Evolutionary conservation across 2,113 vertebrate species (phyloP).

Genomic region (Lophochroa leadbeateri): DNA sequence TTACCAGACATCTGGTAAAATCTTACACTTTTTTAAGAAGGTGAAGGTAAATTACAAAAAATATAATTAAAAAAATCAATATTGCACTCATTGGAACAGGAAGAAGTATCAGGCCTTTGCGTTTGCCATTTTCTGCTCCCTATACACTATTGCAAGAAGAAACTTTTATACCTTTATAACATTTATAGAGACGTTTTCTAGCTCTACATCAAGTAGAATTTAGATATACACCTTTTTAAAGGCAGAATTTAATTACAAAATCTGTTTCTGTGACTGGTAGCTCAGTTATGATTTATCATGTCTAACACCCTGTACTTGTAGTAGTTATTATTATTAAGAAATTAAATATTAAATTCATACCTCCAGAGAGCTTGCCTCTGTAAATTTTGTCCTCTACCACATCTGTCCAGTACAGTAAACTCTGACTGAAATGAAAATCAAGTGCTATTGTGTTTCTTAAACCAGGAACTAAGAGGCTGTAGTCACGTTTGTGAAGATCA

Average conservation of each 20-base stretch:
- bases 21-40: neutral
- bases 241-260: neutral
- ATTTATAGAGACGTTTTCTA: neutral
- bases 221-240: accelerated
- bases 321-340: neutral
- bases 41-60: neutral
- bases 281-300: accelerated
- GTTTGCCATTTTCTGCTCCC: neutral
- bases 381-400: conserved; percentile 99
- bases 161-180: neutral
- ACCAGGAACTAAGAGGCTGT: conserved; percentile 94
- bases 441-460: conserved; percentile 96
- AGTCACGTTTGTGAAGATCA: conserved; percentile 97
- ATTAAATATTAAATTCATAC: conserved; percentile 69
- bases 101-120: neutral
- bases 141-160: neutral
- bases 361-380: conserved; percentile 92
- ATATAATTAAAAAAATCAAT: neutral
- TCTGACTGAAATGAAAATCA: conserved; percentile 96
- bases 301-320: neutral
- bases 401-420: conserved; percentile 98
- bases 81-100: neutral
- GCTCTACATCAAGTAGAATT: neutral
- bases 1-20: neutral
- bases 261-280: neutral